These are phyloP conservation scores for Spinibarbus caldwelli DNA, from an alignment of 2,797 vertebrate genomes.

Conservation along the genomic window DNA sequence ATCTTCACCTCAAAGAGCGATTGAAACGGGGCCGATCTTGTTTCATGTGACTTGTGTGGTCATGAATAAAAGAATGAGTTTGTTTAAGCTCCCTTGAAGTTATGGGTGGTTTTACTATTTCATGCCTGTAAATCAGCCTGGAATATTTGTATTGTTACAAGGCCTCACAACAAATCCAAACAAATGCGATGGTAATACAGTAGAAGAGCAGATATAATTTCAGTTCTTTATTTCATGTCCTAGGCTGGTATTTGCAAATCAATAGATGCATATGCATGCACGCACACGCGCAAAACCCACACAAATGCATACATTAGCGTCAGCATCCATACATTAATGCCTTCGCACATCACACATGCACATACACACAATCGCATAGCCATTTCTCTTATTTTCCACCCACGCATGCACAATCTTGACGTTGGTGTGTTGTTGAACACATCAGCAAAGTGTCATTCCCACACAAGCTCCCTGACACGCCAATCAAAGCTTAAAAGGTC, in stretches of 20 bases:
- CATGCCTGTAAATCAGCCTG: slow-evolving; percentile 53
- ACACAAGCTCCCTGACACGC: slow-evolving; percentile 51
- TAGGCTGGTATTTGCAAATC: slow-evolving; percentile 23
- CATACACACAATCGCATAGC: not conserved
- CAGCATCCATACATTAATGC: not conserved
- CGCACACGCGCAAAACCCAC: not conserved
- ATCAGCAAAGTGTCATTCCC: slow-evolving; percentile 42
- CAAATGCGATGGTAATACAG: slow-evolving; percentile 2
- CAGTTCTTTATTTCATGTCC: slow-evolving; percentile 1
- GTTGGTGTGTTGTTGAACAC: slow-evolving; percentile 32
- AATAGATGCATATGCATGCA: slow-evolving; percentile 1
- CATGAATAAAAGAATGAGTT: slow-evolving; percentile 52
- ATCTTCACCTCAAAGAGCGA: slow-evolving; percentile 46
- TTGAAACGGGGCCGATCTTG: slow-evolving; percentile 20
- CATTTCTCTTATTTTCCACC: slow-evolving; percentile 25
- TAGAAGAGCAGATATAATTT: slow-evolving; percentile 4
- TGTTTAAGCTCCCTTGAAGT: slow-evolving; percentile 44
- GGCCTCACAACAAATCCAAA: slow-evolving; percentile 40
- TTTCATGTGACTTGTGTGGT: slow-evolving; percentile 54
- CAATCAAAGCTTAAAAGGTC: slow-evolving; percentile 60
- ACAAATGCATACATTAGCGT: not conserved
- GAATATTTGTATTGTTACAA: slow-evolving; percentile 42
- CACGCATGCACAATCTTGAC: slow-evolving; percentile 22
- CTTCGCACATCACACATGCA: slow-evolving; percentile 7
- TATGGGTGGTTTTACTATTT: slow-evolving; percentile 53